Evolutionary conservation across 2,797 vertebrate species (phyloP).

Genomic region (Argentina silus): DNA sequence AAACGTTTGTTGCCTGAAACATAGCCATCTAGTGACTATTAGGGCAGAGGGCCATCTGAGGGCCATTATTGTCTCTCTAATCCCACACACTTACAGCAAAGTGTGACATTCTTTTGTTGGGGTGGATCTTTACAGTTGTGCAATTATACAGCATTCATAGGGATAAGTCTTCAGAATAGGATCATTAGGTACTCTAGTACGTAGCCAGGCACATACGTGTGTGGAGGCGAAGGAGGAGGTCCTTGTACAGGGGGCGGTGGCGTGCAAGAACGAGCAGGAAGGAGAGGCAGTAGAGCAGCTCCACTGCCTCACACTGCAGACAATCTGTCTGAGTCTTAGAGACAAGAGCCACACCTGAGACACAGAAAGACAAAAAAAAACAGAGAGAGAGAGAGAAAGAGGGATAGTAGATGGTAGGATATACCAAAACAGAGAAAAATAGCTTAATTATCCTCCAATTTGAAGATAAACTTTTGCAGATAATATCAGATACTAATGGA

Average conservation of each 20-base stretch:
- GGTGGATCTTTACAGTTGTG: too few species aligned
- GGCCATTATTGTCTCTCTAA: too few species aligned
- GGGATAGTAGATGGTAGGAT: neutral
- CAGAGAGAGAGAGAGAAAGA: neutral
- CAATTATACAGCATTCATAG: too few species aligned
- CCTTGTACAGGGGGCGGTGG: constrained; percentile 78
- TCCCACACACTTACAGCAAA: too few species aligned
- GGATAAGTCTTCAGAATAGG: neutral
- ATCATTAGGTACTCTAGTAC: neutral
- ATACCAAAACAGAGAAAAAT: neutral
- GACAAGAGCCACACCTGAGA: constrained; percentile 62
- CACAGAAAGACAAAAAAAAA: neutral
- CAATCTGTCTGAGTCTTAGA: constrained; percentile 53
- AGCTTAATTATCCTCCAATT: neutral
- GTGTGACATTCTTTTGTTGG: too few species aligned
- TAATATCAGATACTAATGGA: neutral
- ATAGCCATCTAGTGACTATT: too few species aligned
- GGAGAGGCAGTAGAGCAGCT: constrained; percentile 85
- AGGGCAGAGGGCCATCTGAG: too few species aligned
- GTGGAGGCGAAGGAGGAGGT: constrained; percentile 77
- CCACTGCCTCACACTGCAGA: constrained; percentile 80
- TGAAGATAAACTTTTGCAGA: neutral
- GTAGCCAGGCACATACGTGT: constrained; percentile 72
- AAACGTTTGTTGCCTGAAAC: neutral
- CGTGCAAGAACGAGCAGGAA: constrained; percentile 80